phyloP scores from a whole-genome alignment of 2,113 vertebrate genomes.

The Psammodynastes pulverulentus region DNA sequence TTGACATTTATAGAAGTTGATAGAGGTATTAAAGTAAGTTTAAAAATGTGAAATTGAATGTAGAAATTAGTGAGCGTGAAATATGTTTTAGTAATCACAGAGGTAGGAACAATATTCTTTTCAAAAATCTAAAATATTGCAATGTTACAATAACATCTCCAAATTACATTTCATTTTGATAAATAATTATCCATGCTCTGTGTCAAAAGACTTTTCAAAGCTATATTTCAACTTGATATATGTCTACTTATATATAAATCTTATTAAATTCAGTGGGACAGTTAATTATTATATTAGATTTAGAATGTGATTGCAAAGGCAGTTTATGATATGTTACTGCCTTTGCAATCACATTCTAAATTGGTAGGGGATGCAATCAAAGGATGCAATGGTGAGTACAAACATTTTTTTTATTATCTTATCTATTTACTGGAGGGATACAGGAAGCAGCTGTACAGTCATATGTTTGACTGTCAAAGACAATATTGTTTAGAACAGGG shows the following conservation, averaged over 20 bases:
- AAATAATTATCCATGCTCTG: neutral
- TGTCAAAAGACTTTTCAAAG: neutral
- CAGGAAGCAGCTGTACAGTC: neutral
- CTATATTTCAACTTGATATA: neutral
- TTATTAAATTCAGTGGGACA: neutral
- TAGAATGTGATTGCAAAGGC: neutral
- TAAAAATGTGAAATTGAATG: neutral
- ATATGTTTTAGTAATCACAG: neutral
- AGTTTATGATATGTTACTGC: neutral
- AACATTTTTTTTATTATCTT: neutral
- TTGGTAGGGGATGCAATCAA: neutral
- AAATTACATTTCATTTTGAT: neutral
- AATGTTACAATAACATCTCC: fast-evolving
- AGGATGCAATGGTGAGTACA: neutral
- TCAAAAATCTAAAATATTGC: neutral
- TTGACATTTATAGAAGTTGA: neutral
- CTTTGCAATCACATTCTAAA: too few relatives aligned
- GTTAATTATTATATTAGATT: neutral
- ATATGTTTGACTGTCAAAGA: neutral
- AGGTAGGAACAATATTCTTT: neutral
- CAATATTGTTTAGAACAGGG: neutral
- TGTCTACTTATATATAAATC: neutral
- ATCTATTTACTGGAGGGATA: neutral
- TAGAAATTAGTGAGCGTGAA: neutral
- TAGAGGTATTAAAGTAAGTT: neutral